Conservation (phyloP, 1,140 invertebrate genomes). For the Drosophila arawakana region DNA sequence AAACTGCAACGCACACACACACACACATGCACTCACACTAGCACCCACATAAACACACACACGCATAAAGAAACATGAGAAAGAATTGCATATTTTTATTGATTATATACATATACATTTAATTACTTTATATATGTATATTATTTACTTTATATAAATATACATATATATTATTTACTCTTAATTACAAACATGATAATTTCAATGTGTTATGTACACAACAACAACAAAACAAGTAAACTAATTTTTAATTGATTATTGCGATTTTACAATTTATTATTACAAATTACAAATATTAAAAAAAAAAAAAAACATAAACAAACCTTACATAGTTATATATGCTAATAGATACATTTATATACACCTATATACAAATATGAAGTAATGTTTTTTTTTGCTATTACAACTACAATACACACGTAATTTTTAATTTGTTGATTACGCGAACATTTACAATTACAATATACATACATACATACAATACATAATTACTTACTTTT, state of each 20-base stretch:
- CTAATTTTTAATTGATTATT: constrained; percentile 75
- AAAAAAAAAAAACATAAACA: constrained; percentile 37
- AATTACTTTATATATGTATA: constrained; percentile 57
- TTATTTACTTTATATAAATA: constrained; percentile 53
- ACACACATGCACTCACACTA: constrained; percentile 46
- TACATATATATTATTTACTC: constrained; percentile 76
- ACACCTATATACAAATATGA: constrained; percentile 72
- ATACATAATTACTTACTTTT: constrained; percentile 58
- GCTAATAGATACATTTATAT: constrained; percentile 78
- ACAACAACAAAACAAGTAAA: constrained; percentile 56
- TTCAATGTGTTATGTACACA: constrained; percentile 57
- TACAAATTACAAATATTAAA: constrained; percentile 57
- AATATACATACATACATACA: constrained; percentile 55
- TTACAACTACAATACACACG: constrained; percentile 69
- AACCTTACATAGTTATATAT: constrained; percentile 66
- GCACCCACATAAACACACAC: constrained; percentile 48
- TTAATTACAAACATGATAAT: constrained; percentile 64
- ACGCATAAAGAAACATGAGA: constrained; percentile 41
- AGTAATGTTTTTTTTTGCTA: constrained; percentile 68
- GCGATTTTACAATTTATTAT: constrained; percentile 82
- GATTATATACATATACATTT: constrained; percentile 59
- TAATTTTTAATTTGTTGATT: constrained; percentile 82
- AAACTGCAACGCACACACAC: constrained; percentile 49
- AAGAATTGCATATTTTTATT: constrained; percentile 70
- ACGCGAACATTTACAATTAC: constrained; percentile 59